Percentiles rank a stretch among this genome's conserved stretches.
These are phyloP conservation scores for Chaunax sp. DNA, from an alignment of 2,797 vertebrate genomes.

Conservation along the genomic window DNA sequence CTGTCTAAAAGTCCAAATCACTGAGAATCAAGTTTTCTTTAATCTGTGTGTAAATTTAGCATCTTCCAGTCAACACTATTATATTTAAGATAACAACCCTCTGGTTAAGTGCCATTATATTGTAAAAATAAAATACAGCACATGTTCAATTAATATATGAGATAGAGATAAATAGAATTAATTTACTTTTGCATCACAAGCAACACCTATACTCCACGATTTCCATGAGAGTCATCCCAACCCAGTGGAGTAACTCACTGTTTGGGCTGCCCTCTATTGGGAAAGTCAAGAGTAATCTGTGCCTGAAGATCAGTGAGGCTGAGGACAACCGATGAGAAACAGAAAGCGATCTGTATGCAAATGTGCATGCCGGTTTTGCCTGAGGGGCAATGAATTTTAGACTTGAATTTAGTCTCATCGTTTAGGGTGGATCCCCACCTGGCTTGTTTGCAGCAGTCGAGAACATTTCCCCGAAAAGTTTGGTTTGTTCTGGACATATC, in stretches of 20 bases:
- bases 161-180: constrained; percentile 11
- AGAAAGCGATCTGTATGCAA: background rate
- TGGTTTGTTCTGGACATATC: too few species aligned
- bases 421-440: too few species aligned
- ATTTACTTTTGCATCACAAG: constrained; percentile 12
- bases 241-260: constrained; percentile 5
- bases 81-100: constrained; percentile 16
- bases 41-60: constrained; percentile 45
- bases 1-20: constrained; percentile 21
- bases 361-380: constrained; percentile 2
- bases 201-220: constrained; percentile 5
- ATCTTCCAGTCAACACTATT: constrained; percentile 35
- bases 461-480: too few species aligned
- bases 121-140: too few species aligned
- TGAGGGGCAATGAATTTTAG: background rate
- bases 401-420: too few species aligned
- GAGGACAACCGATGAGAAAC: constrained; percentile 8
- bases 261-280: constrained; percentile 40
- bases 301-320: constrained; percentile 3
- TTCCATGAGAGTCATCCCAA: constrained; percentile 12
- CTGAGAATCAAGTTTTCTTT: constrained; percentile 49
- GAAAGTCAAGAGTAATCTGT: constrained; percentile 15
- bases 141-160: constrained; percentile 24
- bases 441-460: too few species aligned
- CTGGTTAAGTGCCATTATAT: constrained; percentile 32